Evolutionary conservation across 2,113 vertebrate species (phyloP), one percentile per base, ranked within the genome.

Genomic region (Myotis yumanensis): DNA sequence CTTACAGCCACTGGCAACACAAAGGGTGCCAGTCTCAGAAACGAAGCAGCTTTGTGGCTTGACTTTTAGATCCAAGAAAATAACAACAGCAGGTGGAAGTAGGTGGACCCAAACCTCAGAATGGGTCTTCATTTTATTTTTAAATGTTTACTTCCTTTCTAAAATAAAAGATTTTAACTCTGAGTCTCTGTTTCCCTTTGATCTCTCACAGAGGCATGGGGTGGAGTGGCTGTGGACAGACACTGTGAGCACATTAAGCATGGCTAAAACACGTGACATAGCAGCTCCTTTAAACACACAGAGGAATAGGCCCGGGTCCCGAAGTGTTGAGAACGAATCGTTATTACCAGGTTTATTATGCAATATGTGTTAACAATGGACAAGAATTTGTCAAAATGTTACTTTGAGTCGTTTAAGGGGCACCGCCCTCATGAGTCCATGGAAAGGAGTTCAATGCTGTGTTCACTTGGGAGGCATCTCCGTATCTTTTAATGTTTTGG

Each of bases 91-190:
- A 77, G 86, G 73, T 79, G n/a, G 57, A 95, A 87, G 59, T 73
- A 22, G 25, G 8, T 32, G 51, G 48, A 81, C 52, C 69, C 62
- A 88, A 77, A 83, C 43, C 54, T 76, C 54, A 20, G 57, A 89
- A 76, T 40, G 75, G 75, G n/a, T 32, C 46, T 93, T 93, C 52
- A 51, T 76, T 86, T 89, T 88, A 52, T 66, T 68, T 85, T 7
- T 72, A 92, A 94, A 80, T 35, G 22, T 66, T 79, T 35, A 69
- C 80, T 96, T 96, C 23, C 18, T 86, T 95, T 84, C 81, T 73
- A 96, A 92, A 93, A 91, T 11, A 89, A 89, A 77, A 80, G 37
- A 48, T 64, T 87, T 72, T 46, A 43, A 32, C 3, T 30, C 59
- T 69, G 57, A 93, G 35, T 43, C n/a, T 79, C 86, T 93, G 18